Percentiles rank a stretch among this genome's conserved stretches.
Conservation (phyloP, 2,797 vertebrate genomes). For the Bovichtus diacanthus region DNA sequence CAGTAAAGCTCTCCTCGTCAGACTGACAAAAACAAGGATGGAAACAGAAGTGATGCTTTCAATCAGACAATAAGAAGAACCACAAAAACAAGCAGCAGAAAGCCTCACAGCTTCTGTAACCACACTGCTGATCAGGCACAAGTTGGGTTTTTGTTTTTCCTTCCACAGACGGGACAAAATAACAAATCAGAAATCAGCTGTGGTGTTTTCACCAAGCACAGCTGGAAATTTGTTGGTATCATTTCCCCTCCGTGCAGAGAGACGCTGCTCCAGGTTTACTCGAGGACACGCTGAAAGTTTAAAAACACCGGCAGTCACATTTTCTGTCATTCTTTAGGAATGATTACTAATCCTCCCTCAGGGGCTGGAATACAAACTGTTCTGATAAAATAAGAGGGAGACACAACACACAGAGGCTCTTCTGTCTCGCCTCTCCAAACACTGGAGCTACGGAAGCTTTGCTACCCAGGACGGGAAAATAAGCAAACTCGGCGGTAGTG, state of each 20-base stretch:
- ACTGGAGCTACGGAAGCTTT: slow-evolving; percentile 19
- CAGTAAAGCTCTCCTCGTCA: not conserved
- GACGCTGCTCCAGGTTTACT: not conserved
- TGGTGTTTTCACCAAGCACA: not conserved
- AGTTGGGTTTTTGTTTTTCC: not conserved
- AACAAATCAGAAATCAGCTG: not conserved
- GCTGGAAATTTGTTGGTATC: not conserved
- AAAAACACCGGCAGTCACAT: not conserved
- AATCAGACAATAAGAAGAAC: slow-evolving; percentile 24
- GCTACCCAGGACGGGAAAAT: not conserved
- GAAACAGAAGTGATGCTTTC: slow-evolving; percentile 42
- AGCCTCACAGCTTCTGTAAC: slow-evolving; percentile 27
- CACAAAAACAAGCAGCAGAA: slow-evolving; percentile 19
- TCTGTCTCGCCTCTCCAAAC: slow-evolving; percentile 3
- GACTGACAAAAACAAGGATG: not conserved
- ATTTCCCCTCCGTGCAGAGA: not conserved
- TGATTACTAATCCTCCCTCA: not conserved
- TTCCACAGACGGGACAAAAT: not conserved
- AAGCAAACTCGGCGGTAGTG: not conserved
- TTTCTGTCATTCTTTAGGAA: slow-evolving; percentile 14
- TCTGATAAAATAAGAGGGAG: slow-evolving; percentile 25
- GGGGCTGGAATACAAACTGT: slow-evolving; percentile 17
- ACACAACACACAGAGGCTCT: slow-evolving; percentile 23
- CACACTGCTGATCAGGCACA: slow-evolving; percentile 31
- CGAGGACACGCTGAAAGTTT: not conserved